Conservation (phyloP, 2,888 invertebrate species). For the Miltochrista miniata region DNA sequence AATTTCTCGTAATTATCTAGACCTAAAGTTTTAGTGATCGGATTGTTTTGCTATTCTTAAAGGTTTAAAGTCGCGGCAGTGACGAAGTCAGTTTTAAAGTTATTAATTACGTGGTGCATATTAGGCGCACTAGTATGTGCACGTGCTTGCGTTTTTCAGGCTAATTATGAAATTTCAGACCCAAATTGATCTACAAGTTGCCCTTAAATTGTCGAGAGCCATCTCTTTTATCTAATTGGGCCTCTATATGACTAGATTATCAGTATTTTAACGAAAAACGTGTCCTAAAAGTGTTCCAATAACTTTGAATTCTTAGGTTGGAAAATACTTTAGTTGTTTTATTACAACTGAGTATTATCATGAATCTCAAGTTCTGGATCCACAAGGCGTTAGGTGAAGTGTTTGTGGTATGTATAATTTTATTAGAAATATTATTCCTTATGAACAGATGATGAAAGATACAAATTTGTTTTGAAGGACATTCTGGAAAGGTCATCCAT, state of each 20-base stretch:
- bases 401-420: constrained; percentile 69
- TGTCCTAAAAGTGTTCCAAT: constrained; percentile 54
- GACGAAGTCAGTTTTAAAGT: constrained; percentile 28
- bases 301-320: constrained; percentile 53
- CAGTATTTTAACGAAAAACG: constrained; percentile 46
- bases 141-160: constrained; percentile 80
- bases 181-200: constrained; percentile 38
- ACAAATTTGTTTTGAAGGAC: constrained; percentile 39
- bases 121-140: constrained; percentile 70
- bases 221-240: constrained; percentile 20
- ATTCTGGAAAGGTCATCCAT: constrained; percentile 49
- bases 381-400: constrained; percentile 62
- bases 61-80: constrained; percentile 16
- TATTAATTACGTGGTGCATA: constrained; percentile 53
- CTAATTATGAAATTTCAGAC: constrained; percentile 62
- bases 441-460: constrained; percentile 24
- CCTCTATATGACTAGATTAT: constrained; percentile 21
- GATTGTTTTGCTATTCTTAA: constrained; percentile 29
- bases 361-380: constrained; percentile 50
- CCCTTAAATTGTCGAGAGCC: constrained; percentile 32
- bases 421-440: constrained; percentile 2
- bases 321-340: constrained; percentile 63
- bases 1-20: constrained; percentile 53
- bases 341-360: constrained; percentile 51
- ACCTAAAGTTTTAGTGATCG: constrained; percentile 29